Percentiles rank a stretch among this genome's conserved stretches.
phyloP scores from a whole-genome alignment of 2,113 vertebrate genomes.

The Corvus hawaiiensis region DNA sequence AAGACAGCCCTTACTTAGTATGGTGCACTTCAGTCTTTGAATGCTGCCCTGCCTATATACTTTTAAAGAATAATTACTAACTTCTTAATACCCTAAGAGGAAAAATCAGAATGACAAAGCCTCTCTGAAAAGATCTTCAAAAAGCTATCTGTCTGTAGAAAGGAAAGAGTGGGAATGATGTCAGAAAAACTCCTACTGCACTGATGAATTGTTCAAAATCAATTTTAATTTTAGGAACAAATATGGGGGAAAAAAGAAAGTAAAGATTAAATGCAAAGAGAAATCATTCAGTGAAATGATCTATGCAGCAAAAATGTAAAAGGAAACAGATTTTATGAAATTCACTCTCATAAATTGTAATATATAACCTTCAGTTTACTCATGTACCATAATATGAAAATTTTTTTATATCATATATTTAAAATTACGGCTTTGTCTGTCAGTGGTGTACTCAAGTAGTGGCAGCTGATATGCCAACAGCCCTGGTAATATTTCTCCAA shows the following conservation, averaged over 20 bases:
- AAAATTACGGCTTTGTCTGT: background rate
- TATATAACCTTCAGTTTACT: background rate
- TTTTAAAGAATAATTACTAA: conserved; percentile 1
- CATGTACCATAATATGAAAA: background rate
- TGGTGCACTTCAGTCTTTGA: background rate
- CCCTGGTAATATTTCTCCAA: background rate
- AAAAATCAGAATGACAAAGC: background rate
- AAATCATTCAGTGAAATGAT: background rate
- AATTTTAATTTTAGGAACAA: conserved; percentile 32
- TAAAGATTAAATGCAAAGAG: conserved; percentile 7
- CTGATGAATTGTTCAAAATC: conserved; percentile 10
- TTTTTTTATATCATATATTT: background rate
- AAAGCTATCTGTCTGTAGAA: background rate
- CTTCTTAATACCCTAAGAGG: background rate
- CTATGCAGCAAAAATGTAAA: background rate
- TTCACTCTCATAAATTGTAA: background rate
- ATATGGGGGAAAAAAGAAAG: background rate
- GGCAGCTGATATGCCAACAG: background rate
- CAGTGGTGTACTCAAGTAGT: background rate
- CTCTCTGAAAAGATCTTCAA: background rate
- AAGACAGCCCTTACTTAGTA: background rate
- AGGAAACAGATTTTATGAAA: background rate
- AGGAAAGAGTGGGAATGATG: background rate
- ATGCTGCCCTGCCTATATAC: background rate
- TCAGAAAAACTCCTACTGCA: background rate